Evolutionary conservation across 2,888 invertebrate genomes (phyloP), one percentile per base, ranked within the genome.

Genomic region (Isotomurus palustris): DNA sequence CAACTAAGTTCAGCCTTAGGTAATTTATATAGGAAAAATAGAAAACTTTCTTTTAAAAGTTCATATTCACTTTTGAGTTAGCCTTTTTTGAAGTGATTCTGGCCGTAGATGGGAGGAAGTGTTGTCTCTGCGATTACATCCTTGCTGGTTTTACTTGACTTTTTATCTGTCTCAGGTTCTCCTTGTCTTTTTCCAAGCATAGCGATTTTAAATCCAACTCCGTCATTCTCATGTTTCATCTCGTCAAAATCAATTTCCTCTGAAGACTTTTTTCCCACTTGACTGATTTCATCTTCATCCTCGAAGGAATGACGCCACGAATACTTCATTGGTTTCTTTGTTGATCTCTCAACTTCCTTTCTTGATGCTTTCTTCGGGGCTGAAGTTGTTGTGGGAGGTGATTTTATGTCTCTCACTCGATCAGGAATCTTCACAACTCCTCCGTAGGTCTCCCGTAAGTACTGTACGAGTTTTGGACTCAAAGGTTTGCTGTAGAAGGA

Each of bases 361-460:
- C 41, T 27, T 25, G 25, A 2, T 43, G 17, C 1, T 36, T 21
- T 19, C 53, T 36, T 14, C 6, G 24, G 22, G 22, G 3, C 22
- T 22, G 5, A 12, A 43, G 54, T n/a, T 2, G 36, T 36, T 24
- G 47, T 28, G 17, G 40, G n/a, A n/a, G n/a, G n/a, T n/a, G n/a
- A n/a, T n/a, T n/a, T n/a, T n/a, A n/a, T n/a, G n/a, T n/a, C n/a
- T n/a, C n/a, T n/a, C 10, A 14, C 43, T 24, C 14, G 21, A 6
- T 19, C 22, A 24, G 43, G 43, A 10, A 43, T 19, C 24, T 19
- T 8, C 6, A 24, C 60, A 17, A 56, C 52, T 35, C 54, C 58
- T 45, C 61, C 61, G 28, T 61, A 61, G 10, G 43, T 51, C 28
- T 61, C 61, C 10, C 44, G 28, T 1, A 61, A 41, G 50, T 58